Percentiles rank a stretch among this genome's conserved stretches.
phyloP scores from a whole-genome alignment of 2,797 vertebrate species.

The Diglossa cyanea region DNA sequence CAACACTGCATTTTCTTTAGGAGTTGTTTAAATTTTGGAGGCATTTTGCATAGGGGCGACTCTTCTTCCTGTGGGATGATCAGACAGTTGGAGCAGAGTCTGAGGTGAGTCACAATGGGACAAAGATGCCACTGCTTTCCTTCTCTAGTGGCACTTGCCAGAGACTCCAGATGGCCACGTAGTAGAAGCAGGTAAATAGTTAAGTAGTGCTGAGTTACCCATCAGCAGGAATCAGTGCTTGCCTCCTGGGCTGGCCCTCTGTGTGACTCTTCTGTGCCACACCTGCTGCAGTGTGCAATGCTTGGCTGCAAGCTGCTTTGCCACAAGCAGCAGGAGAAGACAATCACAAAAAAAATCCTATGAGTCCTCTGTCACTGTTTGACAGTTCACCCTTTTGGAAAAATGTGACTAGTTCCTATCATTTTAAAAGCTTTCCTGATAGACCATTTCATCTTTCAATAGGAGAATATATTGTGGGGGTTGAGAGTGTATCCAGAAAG shows the following conservation, averaged over 20 bases:
- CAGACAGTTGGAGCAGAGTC: background rate
- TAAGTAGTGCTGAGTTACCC: background rate
- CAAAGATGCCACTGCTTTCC: background rate
- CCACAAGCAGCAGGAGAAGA: accelerated
- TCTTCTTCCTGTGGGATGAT: background rate
- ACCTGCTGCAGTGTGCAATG: background rate
- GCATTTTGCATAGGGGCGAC: background rate
- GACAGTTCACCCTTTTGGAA: background rate
- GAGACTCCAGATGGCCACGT: no score
- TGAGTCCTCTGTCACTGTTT: background rate
- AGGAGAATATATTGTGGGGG: background rate
- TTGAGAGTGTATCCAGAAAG: background rate
- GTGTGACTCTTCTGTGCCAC: background rate
- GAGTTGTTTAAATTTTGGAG: background rate
- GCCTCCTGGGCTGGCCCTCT: background rate
- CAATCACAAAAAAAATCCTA: background rate
- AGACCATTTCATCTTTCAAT: background rate
- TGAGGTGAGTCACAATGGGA: background rate
- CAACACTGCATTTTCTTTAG: background rate
- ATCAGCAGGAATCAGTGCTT: background rate
- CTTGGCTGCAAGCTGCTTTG: background rate
- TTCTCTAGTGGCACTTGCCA: background rate
- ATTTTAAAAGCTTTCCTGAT: background rate
- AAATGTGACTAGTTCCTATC: background rate
- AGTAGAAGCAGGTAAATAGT: no score